Percentiles rank a stretch among this genome's conserved stretches.
Conservation (phyloP, 2,888 invertebrate species). For the Cordilura impudica region DNA sequence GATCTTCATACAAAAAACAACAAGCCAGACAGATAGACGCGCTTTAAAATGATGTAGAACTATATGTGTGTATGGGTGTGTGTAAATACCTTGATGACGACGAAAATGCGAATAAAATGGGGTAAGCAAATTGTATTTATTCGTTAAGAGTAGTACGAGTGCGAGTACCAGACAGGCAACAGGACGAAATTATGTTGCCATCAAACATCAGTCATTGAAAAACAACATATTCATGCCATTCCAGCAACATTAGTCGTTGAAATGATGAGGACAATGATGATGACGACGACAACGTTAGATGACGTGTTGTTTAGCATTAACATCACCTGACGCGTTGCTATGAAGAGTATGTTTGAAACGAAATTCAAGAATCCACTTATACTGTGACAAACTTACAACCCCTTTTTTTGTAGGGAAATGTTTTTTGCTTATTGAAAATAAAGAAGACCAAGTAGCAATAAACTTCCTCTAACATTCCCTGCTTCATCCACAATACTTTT, state of each 20-base stretch:
- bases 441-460: slow-evolving; percentile 37
- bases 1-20: slow-evolving; percentile 45
- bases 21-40: slow-evolving; percentile 57
- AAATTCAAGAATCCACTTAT: slow-evolving; percentile 53
- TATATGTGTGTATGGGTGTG: neutral
- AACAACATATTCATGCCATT: slow-evolving; percentile 2
- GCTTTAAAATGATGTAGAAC: slow-evolving; percentile 38
- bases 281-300: slow-evolving; percentile 6
- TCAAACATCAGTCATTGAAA: slow-evolving; percentile 50
- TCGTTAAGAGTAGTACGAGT: slow-evolving; percentile 12
- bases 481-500: neutral
- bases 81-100: neutral
- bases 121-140: slow-evolving; percentile 55
- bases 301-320: slow-evolving; percentile 44
- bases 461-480: slow-evolving; percentile 47
- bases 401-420: neutral
- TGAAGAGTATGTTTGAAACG: slow-evolving; percentile 36
- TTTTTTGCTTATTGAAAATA: slow-evolving; percentile 8
- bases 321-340: slow-evolving; percentile 59
- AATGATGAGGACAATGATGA: slow-evolving; percentile 21
- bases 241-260: neutral
- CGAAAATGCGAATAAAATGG: slow-evolving; percentile 23
- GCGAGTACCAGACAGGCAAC: slow-evolving; percentile 49
- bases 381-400: slow-evolving; percentile 45
- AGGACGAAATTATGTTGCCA: slow-evolving; percentile 54